phyloP scores from a whole-genome alignment of 2,888 invertebrate genomes.

The Lycaena phlaeas region DNA sequence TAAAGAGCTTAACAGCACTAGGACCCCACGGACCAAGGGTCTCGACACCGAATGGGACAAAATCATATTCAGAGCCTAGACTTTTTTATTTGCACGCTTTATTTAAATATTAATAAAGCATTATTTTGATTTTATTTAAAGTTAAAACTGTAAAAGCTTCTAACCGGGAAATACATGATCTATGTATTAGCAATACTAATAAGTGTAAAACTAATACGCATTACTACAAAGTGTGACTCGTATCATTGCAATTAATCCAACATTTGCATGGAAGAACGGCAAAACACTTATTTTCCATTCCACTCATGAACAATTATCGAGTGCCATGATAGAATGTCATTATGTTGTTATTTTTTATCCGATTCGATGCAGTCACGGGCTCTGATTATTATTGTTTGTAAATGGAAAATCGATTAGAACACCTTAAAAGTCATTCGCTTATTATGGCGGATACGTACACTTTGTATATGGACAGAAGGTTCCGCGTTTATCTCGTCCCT shows the following conservation, averaged over 20 bases:
- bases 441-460: not conserved
- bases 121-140: too few species aligned
- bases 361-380: constrained; percentile 3
- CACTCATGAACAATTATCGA: constrained; percentile 29
- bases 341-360: constrained; percentile 21
- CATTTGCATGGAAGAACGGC: constrained; percentile 25
- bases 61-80: too few species aligned
- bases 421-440: not conserved
- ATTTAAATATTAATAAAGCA: too few species aligned
- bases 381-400: constrained; percentile 10
- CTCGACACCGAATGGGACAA: too few species aligned
- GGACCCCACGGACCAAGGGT: too few species aligned
- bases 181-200: too few species aligned
- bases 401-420: constrained; percentile 7
- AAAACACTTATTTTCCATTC: constrained; percentile 29
- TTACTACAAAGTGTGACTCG: too few species aligned
- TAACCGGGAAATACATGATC: too few species aligned
- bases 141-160: too few species aligned
- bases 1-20: too few species aligned
- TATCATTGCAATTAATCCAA: constrained; percentile 16
- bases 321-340: constrained; percentile 19
- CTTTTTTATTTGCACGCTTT: too few species aligned
- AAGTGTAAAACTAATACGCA: too few species aligned
- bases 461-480: constrained; percentile 1
- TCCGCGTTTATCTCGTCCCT: not conserved